Evolutionary conservation across 2,113 vertebrate species (phyloP).

Genomic region (Marmota flaviventris): DNA sequence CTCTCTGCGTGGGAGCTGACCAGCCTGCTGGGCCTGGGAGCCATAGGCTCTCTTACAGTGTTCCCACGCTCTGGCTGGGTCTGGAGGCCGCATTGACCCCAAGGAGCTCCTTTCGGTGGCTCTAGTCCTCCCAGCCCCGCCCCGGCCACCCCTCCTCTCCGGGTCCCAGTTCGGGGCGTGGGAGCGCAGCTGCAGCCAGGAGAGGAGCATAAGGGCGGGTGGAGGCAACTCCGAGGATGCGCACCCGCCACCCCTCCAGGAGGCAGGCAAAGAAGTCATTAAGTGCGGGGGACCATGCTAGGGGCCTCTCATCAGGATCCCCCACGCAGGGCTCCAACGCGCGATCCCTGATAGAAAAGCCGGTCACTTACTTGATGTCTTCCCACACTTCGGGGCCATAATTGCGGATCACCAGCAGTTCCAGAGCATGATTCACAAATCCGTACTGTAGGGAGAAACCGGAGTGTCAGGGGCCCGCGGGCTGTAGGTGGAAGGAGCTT

Average conservation of each 20-base stretch:
- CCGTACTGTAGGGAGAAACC: conserved; percentile 92
- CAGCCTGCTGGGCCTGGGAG: background rate
- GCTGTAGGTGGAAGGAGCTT: background rate
- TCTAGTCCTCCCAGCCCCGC: background rate
- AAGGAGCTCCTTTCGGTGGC: background rate
- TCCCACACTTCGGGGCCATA: conserved; percentile 98
- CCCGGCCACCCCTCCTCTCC: conserved; percentile 21
- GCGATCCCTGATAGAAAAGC: background rate
- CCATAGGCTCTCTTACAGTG: background rate
- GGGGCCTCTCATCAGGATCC: background rate
- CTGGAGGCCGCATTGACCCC: conserved; percentile 56
- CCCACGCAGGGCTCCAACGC: background rate
- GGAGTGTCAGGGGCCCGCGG: background rate
- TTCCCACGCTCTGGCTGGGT: conserved; percentile 77
- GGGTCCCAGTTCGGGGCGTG: conserved; percentile 63
- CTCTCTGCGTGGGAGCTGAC: conserved; percentile 39
- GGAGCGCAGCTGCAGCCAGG: conserved; percentile 56
- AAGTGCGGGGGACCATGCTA: fast-evolving
- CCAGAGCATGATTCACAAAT: conserved; percentile 99
- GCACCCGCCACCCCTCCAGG: background rate
- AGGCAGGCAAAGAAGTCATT: background rate
- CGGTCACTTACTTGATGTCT: conserved; percentile 96
- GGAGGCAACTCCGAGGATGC: background rate
- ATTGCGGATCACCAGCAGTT: conserved; percentile 97
- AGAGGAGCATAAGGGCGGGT: background rate